Percentiles rank a stretch among this genome's conserved stretches.
phyloP scores from a whole-genome alignment of 1,140 invertebrate genomes.

The Eubasilissa regina region DNA sequence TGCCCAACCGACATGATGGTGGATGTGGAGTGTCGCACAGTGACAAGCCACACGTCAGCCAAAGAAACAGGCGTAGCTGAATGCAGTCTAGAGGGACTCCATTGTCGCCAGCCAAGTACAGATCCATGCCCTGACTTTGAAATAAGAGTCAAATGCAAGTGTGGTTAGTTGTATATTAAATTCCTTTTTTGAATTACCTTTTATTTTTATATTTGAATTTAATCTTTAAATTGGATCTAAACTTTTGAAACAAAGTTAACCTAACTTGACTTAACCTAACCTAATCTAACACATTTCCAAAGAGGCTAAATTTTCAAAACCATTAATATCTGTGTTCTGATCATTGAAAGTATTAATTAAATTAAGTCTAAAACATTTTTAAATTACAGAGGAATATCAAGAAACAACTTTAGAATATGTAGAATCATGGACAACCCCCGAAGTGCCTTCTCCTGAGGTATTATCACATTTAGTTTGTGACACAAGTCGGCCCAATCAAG shows the following conservation, averaged over 20 bases:
- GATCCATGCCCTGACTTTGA: slow-evolving; percentile 80
- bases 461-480: slow-evolving; percentile 61
- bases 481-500: slow-evolving; percentile 64
- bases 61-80: slow-evolving; percentile 82
- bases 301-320: too few relatives aligned
- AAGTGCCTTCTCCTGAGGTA: not conserved
- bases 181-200: too few relatives aligned
- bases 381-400: too few relatives aligned
- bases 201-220: too few relatives aligned
- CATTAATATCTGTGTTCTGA: too few relatives aligned
- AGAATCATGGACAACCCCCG: slow-evolving; percentile 17
- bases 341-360: too few relatives aligned
- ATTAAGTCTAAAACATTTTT: too few relatives aligned
- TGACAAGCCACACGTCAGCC: slow-evolving; percentile 73
- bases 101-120: slow-evolving; percentile 72
- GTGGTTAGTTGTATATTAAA: slow-evolving; percentile 61
- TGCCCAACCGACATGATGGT: slow-evolving; percentile 77
- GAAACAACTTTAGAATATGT: too few relatives aligned
- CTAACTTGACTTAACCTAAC: too few relatives aligned
- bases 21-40: slow-evolving; percentile 83
- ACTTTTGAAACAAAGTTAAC: too few relatives aligned
- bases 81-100: slow-evolving; percentile 81
- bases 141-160: slow-evolving; percentile 80
- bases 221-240: too few relatives aligned
- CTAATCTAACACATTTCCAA: too few relatives aligned